These are phyloP conservation scores for Cephus sareptanus DNA, from an alignment of 2,888 invertebrate genomes.

Conservation along the genomic window DNA sequence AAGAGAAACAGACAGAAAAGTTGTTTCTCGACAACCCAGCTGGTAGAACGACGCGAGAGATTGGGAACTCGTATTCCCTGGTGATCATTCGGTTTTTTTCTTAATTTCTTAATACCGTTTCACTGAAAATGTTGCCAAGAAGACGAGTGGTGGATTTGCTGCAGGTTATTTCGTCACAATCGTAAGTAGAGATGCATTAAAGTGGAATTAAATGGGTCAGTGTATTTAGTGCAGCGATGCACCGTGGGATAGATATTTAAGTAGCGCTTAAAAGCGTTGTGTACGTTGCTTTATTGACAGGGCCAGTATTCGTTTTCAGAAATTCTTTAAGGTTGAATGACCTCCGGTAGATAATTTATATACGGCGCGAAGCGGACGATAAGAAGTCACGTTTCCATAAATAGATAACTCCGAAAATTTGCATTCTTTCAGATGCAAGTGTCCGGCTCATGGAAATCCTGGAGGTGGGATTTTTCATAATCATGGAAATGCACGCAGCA, in stretches of 20 bases:
- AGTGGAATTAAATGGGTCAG: not conserved
- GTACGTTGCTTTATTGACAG: not conserved
- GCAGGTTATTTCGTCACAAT: conserved; percentile 73
- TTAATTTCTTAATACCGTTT: not conserved
- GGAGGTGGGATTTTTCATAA: conserved; percentile 65
- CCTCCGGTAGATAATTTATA: not conserved
- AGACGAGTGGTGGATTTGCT: conserved; percentile 75
- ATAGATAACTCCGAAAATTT: not conserved
- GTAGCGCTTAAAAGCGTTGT: not conserved
- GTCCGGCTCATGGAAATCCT: conserved; percentile 80
- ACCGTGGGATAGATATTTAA: no score
- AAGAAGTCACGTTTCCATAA: not conserved
- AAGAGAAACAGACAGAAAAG: not conserved
- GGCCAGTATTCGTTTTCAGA: not conserved
- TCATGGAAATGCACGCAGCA: conserved; percentile 46
- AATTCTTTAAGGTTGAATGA: not conserved
- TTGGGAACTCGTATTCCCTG: not conserved
- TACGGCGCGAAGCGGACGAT: not conserved
- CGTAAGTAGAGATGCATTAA: conserved; percentile 69
- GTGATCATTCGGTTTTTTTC: not conserved
- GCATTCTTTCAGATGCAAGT: conserved; percentile 72
- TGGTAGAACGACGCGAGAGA: not conserved
- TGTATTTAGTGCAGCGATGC: no score
- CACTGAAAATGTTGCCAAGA: conserved; percentile 65
- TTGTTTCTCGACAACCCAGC: not conserved